Conservation (phyloP, 1,140 invertebrate genomes). For the Galleria mellonella region DNA sequence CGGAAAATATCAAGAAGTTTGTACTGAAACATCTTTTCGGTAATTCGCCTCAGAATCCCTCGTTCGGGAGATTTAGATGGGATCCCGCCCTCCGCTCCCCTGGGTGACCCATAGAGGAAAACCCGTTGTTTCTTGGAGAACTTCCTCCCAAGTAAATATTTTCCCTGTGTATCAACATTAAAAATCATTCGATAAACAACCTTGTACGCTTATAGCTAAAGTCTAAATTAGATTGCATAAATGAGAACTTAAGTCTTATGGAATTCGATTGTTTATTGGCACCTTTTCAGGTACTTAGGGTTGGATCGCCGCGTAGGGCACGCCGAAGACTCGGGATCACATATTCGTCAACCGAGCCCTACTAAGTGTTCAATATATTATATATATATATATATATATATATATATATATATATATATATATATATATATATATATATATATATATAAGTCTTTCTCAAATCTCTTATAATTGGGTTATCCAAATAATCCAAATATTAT, state of each 20-base stretch:
- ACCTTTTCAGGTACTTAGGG: constrained; percentile 61
- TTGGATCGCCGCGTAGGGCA: constrained; percentile 36
- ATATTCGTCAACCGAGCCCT: constrained; percentile 31
- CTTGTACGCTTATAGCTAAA: constrained; percentile 2
- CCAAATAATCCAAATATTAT: too few species aligned
- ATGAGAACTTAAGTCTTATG: constrained; percentile 14
- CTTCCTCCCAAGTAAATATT: constrained; percentile 13
- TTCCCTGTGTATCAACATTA: not conserved
- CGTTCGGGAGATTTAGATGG: constrained; percentile 53
- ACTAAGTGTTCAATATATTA: constrained; percentile 7
- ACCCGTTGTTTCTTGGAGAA: constrained; percentile 55
- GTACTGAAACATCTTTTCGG: constrained; percentile 41
- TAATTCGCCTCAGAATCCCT: constrained; percentile 51
- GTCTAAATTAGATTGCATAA: constrained; percentile 1
- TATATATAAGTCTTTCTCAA: too few species aligned
- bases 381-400: too few species aligned
- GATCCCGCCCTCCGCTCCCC: constrained; percentile 39
- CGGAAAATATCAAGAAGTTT: constrained; percentile 21
- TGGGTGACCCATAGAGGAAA: constrained; percentile 51
- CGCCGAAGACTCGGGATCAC: constrained; percentile 29
- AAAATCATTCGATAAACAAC: not conserved
- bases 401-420: too few species aligned
- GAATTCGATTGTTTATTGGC: constrained; percentile 36
- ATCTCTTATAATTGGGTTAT: too few species aligned
- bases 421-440: too few species aligned